phyloP scores from a whole-genome alignment of 2,113 vertebrate species.

The Dicerorhinus sumatrensis region DNA sequence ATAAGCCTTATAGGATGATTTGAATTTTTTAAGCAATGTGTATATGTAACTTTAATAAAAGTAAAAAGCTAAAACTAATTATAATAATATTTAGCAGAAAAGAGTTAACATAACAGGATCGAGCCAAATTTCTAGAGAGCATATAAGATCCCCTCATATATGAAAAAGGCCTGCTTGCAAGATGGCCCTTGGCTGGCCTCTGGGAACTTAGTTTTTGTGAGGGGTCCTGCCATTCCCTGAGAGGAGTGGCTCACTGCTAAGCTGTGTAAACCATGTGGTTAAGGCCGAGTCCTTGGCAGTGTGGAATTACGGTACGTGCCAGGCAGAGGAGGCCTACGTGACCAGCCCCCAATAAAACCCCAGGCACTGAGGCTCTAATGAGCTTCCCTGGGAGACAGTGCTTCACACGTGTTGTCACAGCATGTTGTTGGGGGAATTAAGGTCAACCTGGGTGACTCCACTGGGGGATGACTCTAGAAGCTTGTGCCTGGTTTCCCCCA shows the following conservation, averaged over 20 bases:
- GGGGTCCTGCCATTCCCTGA: not conserved
- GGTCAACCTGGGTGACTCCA: not conserved
- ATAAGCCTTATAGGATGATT: not conserved
- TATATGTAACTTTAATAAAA: not conserved
- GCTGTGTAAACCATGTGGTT: not conserved
- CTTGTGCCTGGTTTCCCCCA: not conserved
- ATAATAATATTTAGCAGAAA: not conserved
- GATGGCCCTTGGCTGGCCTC: not conserved
- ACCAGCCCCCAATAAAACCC: not conserved
- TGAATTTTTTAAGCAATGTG: slow-evolving; percentile 18
- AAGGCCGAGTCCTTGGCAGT: not conserved
- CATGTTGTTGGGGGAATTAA: not conserved
- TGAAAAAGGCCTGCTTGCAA: not conserved
- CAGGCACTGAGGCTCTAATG: not conserved
- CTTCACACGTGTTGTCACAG: not conserved
- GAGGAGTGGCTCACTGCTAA: not conserved
- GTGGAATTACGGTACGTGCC: not conserved
- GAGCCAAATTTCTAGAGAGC: not conserved
- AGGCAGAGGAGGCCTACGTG: not conserved
- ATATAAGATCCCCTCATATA: not conserved
- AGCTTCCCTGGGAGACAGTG: not conserved
- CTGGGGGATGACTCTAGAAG: not conserved
- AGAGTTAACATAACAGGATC: not conserved
- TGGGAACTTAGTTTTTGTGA: not conserved
- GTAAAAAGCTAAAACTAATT: not conserved